Evolutionary conservation across 2,797 vertebrate species (phyloP).

Genomic region (Miichthys miiuy): DNA sequence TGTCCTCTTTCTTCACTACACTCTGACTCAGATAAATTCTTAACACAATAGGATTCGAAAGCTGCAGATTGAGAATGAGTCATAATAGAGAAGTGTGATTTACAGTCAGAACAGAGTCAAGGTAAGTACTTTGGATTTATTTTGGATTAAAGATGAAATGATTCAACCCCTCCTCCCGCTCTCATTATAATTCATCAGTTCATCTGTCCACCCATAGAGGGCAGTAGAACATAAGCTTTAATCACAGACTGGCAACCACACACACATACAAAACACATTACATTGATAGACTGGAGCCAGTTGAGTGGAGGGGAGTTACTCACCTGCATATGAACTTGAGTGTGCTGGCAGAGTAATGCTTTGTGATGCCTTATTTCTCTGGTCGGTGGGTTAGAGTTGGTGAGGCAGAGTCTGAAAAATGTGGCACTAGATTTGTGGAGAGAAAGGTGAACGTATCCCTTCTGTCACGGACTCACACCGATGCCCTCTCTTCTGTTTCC

Average conservation of each 20-base stretch:
- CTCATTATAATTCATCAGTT: constrained; percentile 17
- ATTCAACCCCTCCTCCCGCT: constrained; percentile 9
- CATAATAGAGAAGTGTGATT: constrained; percentile 6
- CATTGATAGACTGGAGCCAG: constrained; percentile 32
- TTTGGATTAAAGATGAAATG: constrained; percentile 39
- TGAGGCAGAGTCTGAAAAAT: constrained; percentile 51
- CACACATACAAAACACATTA: constrained; percentile 21
- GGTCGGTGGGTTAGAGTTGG: constrained; percentile 35
- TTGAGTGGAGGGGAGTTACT: constrained; percentile 64
- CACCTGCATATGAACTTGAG: constrained; percentile 77
- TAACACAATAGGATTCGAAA: constrained; percentile 21
- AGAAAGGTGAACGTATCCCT: constrained; percentile 44
- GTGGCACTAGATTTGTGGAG: constrained; percentile 52
- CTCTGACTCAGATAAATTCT: constrained; percentile 32
- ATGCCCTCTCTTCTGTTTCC: constrained; percentile 4
- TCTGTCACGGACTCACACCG: constrained; percentile 31
- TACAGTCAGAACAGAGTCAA: constrained; percentile 36
- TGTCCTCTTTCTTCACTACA: constrained; percentile 10
- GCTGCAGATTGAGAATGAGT: constrained; percentile 30
- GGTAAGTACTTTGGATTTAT: constrained; percentile 43
- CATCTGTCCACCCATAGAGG: constrained; percentile 60
- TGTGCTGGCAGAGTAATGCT: constrained; percentile 57
- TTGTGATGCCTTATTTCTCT: constrained; percentile 62
- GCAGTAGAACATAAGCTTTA: constrained; percentile 76
- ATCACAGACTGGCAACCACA: constrained; percentile 7